Evolutionary conservation across 2,888 invertebrate species (phyloP).

Genomic region (Clitarchus hookeri): DNA sequence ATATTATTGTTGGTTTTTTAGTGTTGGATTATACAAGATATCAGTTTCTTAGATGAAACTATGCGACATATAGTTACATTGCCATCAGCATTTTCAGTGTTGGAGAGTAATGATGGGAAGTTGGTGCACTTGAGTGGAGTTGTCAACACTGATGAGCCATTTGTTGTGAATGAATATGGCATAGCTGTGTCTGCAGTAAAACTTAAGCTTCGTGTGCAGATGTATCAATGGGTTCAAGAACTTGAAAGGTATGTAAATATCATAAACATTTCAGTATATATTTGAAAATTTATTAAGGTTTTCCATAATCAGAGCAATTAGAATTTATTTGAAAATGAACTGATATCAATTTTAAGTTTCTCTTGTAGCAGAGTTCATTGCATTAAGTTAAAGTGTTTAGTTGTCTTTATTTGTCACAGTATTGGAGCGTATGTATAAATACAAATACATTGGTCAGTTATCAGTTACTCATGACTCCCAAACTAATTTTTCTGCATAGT

Average conservation of each 20-base stretch:
- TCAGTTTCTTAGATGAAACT: not conserved
- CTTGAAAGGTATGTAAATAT: not conserved
- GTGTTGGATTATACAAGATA: not conserved
- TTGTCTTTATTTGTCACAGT: too few relatives aligned
- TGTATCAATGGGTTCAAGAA: not conserved
- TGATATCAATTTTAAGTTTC: too few relatives aligned
- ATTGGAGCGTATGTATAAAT: too few relatives aligned
- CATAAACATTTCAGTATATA: too few relatives aligned
- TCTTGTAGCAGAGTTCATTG: too few relatives aligned
- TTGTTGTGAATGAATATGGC: slow-evolving; percentile 1
- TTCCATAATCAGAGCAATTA: too few relatives aligned
- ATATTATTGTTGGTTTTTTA: not conserved
- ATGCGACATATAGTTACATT: not conserved
- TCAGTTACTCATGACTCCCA: too few relatives aligned
- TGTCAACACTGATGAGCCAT: not conserved
- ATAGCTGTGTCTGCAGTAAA: not conserved
- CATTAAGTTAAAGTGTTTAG: too few relatives aligned
- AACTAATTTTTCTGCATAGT: too few relatives aligned
- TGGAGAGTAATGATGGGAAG: not conserved
- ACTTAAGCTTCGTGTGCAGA: not conserved
- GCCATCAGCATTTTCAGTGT: not conserved
- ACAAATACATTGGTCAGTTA: too few relatives aligned
- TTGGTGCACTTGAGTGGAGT: not conserved
- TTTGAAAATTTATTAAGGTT: too few relatives aligned
- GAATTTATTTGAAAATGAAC: too few relatives aligned